phyloP scores from a whole-genome alignment of 2,113 vertebrate genomes.

The pig (Sus scrofa) region DNA sequence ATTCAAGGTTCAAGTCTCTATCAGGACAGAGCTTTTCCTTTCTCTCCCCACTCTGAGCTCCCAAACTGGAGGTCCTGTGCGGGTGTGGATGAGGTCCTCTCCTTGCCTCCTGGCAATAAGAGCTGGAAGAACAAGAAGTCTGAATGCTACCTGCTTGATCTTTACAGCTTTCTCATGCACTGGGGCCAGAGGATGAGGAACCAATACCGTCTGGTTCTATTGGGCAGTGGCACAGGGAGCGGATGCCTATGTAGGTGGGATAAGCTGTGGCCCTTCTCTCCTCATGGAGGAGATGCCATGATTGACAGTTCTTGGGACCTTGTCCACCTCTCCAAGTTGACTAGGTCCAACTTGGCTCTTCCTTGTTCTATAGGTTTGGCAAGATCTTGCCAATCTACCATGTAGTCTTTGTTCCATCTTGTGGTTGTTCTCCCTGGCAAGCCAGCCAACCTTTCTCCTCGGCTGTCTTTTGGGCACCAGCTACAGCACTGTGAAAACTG shows the following conservation, averaged over 20 bases:
- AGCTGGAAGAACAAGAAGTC: not conserved
- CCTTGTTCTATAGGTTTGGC: not conserved
- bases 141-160: not conserved
- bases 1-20: not conserved
- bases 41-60: not conserved
- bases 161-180: not conserved
- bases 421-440: not conserved
- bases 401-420: not conserved
- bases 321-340: not conserved
- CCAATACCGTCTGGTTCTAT: not conserved
- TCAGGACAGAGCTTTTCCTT: not conserved
- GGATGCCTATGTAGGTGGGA: not conserved
- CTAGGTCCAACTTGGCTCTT: not conserved
- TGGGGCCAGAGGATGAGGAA: not conserved
- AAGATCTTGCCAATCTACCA: not conserved
- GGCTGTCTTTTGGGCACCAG: not conserved
- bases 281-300: not conserved
- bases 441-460: not conserved
- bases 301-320: not conserved
- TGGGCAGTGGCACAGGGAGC: not conserved
- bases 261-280: not conserved
- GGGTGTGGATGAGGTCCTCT: not conserved
- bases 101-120: not conserved
- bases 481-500: not conserved
- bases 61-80: not conserved